Base-by-base conservation (phyloP, 1,140 invertebrate species). In the Drosophila yakuba region DNA sequence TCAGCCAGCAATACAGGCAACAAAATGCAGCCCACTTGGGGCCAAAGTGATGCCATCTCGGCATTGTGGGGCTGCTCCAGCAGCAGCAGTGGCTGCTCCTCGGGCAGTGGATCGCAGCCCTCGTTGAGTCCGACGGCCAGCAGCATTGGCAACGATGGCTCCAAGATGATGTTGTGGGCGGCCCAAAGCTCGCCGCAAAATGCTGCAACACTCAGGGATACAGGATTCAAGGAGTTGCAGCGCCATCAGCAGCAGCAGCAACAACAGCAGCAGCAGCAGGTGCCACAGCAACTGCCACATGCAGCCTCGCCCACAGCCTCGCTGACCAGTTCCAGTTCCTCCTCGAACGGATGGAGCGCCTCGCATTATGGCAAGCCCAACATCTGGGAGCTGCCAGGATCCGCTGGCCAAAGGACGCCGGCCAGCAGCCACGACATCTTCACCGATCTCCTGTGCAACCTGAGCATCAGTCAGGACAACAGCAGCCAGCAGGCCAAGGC, bases 101-200 rank as follows among this genome's bases (percentile, higher is more conserved):
- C 84, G 28, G 90, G 90, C 59, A 90, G 84, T 28, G 84, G 83
- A 15, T 92, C 91, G 14, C 91, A 92, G 60, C 84, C 90, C 12
- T 92, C 91, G 48, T 47, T 92, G 5, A 92, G 91, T 62, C 91
- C 91, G 23, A 92, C 83, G 35, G 90, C 80, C 36, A 83, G 75
- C 62, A 84, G 77, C 50, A 86, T 91, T 67, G 82, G 91, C 78
- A 92, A 92, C 64, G 92, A 68, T 25, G 36, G 47, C 44, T 68
- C 64, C 47, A 68, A 92, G 63, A 74, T 88, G 60, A 72, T 92
- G 17, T 91, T 92, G 66, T 72, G 68, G 68, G 39, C 60, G 80
- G 55, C 85, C 4, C 90, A 91, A 63, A 82, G 78, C 6, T 92
- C 91, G 25, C 90, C 91, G 57, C 73, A 56, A 47, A 66, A 59